Evolutionary conservation across 2,888 invertebrate species (phyloP).

Genomic region (Balanococcus diminutus): DNA sequence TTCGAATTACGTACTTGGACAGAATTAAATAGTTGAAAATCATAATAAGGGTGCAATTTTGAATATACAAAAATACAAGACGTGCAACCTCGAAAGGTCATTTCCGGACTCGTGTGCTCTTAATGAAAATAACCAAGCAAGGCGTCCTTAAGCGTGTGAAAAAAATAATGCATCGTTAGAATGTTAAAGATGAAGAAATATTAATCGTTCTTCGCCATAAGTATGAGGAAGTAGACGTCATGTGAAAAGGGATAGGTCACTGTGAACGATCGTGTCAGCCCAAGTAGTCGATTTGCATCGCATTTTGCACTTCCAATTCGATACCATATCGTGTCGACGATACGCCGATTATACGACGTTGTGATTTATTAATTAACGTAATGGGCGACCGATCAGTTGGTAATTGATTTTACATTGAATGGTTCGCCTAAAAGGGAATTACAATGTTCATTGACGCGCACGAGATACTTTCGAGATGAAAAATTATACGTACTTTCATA

Average conservation of each 20-base stretch:
- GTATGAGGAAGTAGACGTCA: neutral
- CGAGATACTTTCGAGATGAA: constrained; percentile 8
- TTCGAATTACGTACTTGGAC: neutral
- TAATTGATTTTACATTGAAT: constrained; percentile 36
- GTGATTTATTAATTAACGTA: neutral
- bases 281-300: neutral
- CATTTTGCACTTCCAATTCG: neutral
- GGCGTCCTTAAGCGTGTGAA: neutral
- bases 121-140: neutral
- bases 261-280: neutral
- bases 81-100: neutral
- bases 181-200: neutral
- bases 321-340: neutral
- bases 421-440: neutral
- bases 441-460: constrained; percentile 7
- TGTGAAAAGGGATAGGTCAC: neutral
- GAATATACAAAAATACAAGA: too few species aligned
- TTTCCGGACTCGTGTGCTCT: constrained; percentile 1
- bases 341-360: neutral
- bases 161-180: neutral
- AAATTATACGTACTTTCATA: constrained; percentile 12
- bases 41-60: neutral
- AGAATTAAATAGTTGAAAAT: neutral
- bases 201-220: neutral
- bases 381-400: constrained; percentile 2